Conservation (phyloP, 2,113 vertebrate genomes). For the Megalops atlanticus region DNA sequence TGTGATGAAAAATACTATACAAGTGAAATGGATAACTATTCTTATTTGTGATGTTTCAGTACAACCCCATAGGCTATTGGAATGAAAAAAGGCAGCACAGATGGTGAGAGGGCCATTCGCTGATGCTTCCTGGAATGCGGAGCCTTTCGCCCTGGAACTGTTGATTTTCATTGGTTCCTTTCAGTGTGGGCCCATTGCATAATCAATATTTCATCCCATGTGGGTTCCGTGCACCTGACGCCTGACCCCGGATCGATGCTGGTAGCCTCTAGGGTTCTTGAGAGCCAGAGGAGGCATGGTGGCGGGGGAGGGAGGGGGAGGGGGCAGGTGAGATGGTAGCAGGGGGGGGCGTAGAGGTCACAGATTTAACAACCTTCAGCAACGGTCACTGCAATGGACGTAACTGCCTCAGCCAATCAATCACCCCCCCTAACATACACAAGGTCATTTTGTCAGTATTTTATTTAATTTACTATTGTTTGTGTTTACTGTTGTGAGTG, state of each 20-base stretch:
- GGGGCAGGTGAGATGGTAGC: slow-evolving; percentile 4
- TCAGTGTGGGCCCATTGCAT: not conserved
- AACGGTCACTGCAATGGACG: not conserved
- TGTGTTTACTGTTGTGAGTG: not conserved
- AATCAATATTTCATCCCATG: not conserved
- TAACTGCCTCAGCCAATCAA: not conserved
- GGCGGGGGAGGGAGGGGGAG: not conserved
- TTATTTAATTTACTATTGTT: no score
- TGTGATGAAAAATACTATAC: no score
- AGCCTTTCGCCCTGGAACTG: not conserved
- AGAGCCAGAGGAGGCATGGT: not conserved
- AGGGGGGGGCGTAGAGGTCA: not conserved
- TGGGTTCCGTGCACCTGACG: not conserved
- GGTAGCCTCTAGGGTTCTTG: not conserved
- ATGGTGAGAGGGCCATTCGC: not conserved
- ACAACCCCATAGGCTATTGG: not conserved
- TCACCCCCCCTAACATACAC: not conserved
- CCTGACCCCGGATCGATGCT: not conserved
- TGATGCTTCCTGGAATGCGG: not conserved
- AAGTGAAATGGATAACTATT: no score
- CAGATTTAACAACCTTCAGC: not conserved
- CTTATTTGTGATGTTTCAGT: not conserved
- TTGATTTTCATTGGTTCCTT: not conserved
- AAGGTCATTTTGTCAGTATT: not conserved
- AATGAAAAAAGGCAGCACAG: not conserved